Conservation (phyloP, 2,888 invertebrate genomes). For the Dasysyrphus albostriatus region DNA sequence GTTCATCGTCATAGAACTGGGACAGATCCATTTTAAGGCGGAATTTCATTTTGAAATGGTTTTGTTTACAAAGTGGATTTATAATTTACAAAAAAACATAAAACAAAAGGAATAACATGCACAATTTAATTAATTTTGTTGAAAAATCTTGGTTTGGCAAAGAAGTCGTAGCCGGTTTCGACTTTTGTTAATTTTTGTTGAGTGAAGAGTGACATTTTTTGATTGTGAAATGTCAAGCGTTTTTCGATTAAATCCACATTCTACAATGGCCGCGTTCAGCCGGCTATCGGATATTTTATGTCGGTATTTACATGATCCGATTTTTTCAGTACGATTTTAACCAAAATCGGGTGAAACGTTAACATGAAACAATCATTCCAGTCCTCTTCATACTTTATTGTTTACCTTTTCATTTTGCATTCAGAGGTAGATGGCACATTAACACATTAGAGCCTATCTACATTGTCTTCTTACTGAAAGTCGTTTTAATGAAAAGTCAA, state of each 20-base stretch:
- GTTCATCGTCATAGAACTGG: conserved; percentile 77
- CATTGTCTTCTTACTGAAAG: no score
- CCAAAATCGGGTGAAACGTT: no score
- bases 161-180: background rate
- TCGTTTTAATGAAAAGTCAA: no score
- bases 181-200: background rate
- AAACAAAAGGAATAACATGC: background rate
- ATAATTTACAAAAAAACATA: conserved; percentile 5
- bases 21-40: conserved; percentile 78
- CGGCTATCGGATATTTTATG: no score
- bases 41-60: conserved; percentile 72
- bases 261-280: no score
- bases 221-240: background rate
- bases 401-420: no score
- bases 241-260: background rate
- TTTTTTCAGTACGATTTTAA: no score
- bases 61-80: background rate
- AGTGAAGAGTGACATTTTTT: conserved; percentile 3
- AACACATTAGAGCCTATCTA: no score
- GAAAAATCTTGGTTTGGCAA: background rate
- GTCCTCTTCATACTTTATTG: no score
- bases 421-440: no score
- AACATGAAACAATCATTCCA: no score
- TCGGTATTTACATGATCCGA: no score
- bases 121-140: background rate